phyloP scores from a whole-genome alignment of 2,888 invertebrate genomes.

The Brachylomia viminalis region DNA sequence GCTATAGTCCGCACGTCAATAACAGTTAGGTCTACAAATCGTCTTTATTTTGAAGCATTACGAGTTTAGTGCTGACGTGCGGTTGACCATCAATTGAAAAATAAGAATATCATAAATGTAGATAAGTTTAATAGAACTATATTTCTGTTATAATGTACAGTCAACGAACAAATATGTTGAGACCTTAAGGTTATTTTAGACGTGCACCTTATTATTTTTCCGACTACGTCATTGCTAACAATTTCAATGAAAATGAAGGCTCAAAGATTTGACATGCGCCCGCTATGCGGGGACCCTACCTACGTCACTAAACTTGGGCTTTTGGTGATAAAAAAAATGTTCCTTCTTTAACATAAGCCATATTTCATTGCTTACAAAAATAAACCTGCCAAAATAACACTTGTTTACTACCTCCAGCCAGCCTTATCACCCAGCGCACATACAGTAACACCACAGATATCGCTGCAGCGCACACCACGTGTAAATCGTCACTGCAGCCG shows the following conservation, averaged over 20 bases:
- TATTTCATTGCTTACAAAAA: background rate
- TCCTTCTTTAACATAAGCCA: background rate
- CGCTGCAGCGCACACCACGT: conserved; percentile 24
- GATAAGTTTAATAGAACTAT: background rate
- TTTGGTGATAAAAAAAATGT: background rate
- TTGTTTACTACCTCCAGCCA: background rate
- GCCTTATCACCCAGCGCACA: conserved; percentile 1
- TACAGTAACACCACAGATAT: conserved; percentile 9
- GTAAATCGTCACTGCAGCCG: conserved; percentile 15
- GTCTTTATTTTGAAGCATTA: background rate
- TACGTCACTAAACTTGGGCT: background rate
- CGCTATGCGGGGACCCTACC: too few species aligned
- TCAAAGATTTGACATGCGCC: background rate
- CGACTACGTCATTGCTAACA: background rate
- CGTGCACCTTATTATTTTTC: background rate
- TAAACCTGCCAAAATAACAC: conserved; percentile 9
- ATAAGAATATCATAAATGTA: background rate
- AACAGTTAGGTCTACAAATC: background rate
- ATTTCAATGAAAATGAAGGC: background rate
- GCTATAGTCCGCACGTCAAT: too few species aligned
- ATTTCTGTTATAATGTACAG: background rate
- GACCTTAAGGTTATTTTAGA: background rate
- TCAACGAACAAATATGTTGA: background rate
- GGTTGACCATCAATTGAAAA: background rate
- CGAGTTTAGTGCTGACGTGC: too few species aligned